Conservation (phyloP, 2,888 invertebrate genomes). For the Deroplatys truncata region DNA sequence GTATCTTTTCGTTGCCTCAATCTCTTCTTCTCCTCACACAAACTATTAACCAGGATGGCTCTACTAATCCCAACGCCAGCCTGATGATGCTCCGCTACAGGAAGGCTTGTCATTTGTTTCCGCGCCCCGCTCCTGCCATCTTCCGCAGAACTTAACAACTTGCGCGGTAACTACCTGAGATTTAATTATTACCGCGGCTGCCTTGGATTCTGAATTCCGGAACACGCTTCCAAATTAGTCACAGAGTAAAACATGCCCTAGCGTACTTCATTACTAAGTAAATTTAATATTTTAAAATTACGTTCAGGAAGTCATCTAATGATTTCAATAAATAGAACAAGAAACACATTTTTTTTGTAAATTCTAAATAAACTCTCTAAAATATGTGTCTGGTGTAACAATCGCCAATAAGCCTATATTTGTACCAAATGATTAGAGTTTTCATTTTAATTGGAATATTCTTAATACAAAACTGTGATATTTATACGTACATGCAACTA, state of each 20-base stretch:
- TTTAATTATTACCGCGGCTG: neutral
- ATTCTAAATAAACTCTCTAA: no score
- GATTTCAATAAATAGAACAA: no score
- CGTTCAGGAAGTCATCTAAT: no score
- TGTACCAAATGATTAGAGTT: no score
- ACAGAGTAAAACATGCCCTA: neutral
- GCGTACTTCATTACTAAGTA: no score
- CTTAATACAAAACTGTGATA: no score
- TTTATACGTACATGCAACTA: no score
- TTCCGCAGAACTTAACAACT: neutral
- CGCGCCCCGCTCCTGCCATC: neutral
- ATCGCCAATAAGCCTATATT: no score
- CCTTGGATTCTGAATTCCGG: neutral
- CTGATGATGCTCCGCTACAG: conserved; percentile 16
- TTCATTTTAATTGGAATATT: no score
- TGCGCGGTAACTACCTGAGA: neutral
- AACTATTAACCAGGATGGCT: conserved; percentile 24
- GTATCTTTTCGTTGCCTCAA: conserved; percentile 8
- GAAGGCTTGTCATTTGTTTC: conserved; percentile 15
- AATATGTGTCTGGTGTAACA: no score
- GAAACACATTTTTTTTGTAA: no score
- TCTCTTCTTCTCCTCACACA: conserved; percentile 8
- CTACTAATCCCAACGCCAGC: conserved; percentile 3
- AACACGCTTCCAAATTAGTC: neutral
- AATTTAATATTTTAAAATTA: no score